phyloP scores from a whole-genome alignment of 2,888 invertebrate genomes.

The Tridacna gigas region DNA sequence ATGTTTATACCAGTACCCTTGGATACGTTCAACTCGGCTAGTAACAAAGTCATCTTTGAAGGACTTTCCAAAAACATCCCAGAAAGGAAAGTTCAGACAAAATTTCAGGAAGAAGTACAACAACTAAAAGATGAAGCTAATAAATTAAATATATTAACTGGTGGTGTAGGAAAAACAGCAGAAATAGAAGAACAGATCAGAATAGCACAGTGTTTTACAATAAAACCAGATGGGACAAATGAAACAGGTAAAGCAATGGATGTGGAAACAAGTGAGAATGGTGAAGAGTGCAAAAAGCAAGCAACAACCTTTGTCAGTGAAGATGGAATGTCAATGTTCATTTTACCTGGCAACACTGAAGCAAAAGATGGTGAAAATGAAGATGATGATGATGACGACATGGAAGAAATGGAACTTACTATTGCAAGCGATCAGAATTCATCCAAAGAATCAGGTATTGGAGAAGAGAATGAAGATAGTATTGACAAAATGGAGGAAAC shows the following conservation, averaged over 20 bases:
- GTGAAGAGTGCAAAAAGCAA: conserved; percentile 33
- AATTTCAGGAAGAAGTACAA: conserved; percentile 49
- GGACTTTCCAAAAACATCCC: conserved; percentile 48
- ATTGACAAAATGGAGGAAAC: conserved; percentile 25
- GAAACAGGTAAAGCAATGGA: not conserved
- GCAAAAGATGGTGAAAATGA: conserved; percentile 33
- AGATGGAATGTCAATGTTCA: conserved; percentile 69
- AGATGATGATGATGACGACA: conserved; percentile 18
- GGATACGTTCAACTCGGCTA: conserved; percentile 42
- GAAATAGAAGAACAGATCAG: conserved; percentile 42
- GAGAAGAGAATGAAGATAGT: conserved; percentile 30
- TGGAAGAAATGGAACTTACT: conserved; percentile 39
- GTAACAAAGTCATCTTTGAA: conserved; percentile 47
- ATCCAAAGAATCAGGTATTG: conserved; percentile 53
- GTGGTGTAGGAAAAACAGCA: conserved; percentile 25
- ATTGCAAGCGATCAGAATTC: conserved; percentile 55
- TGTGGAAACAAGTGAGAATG: conserved; percentile 26
- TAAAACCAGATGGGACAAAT: conserved; percentile 37
- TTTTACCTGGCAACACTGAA: conserved; percentile 50
- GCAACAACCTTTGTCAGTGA: conserved; percentile 54
- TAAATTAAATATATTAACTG: conserved; percentile 16
- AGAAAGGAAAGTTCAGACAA: conserved; percentile 49
- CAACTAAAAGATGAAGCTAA: conserved; percentile 37
- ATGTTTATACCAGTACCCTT: conserved; percentile 52
- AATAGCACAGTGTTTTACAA: conserved; percentile 53